Evolutionary conservation across 2,113 vertebrate genomes (phyloP).

Genomic region (Rhinoderma darwinii): DNA sequence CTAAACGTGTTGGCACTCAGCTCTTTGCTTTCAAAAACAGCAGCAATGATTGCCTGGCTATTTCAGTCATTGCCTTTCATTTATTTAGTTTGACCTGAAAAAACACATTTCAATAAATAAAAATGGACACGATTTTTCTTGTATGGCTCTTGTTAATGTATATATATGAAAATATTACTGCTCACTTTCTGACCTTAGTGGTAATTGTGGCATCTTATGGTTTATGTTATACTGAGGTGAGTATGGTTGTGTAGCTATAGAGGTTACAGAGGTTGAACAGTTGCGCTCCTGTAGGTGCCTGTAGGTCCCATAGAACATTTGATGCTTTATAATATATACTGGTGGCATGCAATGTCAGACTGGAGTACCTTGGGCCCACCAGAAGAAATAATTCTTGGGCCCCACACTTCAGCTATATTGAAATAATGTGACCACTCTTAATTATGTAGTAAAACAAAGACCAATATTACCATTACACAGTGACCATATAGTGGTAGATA

Average conservation of each 20-base stretch:
- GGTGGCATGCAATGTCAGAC: too few species aligned
- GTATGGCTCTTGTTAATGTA: not conserved
- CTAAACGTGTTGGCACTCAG: slow-evolving; percentile 10
- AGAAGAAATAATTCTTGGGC: too few species aligned
- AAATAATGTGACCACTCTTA: too few species aligned
- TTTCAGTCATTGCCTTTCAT: slow-evolving; percentile 29
- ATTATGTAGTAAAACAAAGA: too few species aligned
- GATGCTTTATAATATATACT: too few species aligned
- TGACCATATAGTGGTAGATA: too few species aligned
- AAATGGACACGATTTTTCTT: not conserved
- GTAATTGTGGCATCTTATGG: not conserved
- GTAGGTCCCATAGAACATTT: too few species aligned
- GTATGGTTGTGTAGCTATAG: not conserved
- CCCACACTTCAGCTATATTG: too few species aligned
- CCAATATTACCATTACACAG: too few species aligned
- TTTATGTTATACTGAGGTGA: not conserved
- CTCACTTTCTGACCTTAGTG: not conserved
- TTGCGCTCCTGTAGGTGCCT: too few species aligned
- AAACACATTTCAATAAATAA: not conserved
- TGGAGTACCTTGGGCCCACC: too few species aligned
- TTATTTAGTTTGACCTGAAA: slow-evolving; percentile 34
- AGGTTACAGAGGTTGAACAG: too few species aligned
- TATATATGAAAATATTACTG: not conserved
- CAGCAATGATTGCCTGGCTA: not conserved
- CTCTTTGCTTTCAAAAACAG: not conserved